phyloP scores from a whole-genome alignment of 1,140 invertebrate species.

The Caenorhabditis remanei region DNA sequence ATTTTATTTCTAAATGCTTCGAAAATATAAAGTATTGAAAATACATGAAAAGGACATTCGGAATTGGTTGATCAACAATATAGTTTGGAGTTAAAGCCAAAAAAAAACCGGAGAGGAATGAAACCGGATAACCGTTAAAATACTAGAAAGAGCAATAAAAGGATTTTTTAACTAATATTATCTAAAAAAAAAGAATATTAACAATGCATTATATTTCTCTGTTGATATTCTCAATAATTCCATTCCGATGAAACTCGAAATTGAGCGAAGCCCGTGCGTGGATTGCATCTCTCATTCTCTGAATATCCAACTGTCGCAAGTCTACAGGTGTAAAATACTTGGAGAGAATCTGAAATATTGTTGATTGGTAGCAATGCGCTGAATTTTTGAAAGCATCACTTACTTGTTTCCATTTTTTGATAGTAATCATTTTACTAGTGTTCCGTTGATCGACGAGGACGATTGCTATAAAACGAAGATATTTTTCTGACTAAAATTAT shows the following conservation, averaged over 20 bases:
- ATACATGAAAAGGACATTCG: too few relatives aligned
- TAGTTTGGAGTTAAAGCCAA: neutral
- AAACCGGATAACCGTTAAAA: neutral
- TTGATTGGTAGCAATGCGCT: neutral
- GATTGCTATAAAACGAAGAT: slow-evolving; percentile 10
- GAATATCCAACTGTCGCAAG: slow-evolving; percentile 31
- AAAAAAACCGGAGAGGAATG: neutral
- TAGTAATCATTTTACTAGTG: neutral
- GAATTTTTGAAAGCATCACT: neutral
- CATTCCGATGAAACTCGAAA: neutral
- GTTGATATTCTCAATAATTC: neutral
- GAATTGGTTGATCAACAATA: too few relatives aligned
- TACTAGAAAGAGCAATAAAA: too few relatives aligned
- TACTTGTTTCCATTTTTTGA: slow-evolving; percentile 58
- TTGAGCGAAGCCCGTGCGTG: neutral
- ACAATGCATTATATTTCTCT: neutral
- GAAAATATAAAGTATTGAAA: too few relatives aligned
- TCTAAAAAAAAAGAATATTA: neutral
- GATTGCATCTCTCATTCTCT: slow-evolving; percentile 24
- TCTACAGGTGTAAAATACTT: neutral
- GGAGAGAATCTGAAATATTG: neutral
- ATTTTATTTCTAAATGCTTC: too few relatives aligned
- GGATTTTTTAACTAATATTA: neutral
- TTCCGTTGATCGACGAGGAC: neutral
- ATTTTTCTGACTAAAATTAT: neutral